Evolutionary conservation across 2,797 vertebrate species (phyloP).

Genomic region (Neopelma chrysocephalum): DNA sequence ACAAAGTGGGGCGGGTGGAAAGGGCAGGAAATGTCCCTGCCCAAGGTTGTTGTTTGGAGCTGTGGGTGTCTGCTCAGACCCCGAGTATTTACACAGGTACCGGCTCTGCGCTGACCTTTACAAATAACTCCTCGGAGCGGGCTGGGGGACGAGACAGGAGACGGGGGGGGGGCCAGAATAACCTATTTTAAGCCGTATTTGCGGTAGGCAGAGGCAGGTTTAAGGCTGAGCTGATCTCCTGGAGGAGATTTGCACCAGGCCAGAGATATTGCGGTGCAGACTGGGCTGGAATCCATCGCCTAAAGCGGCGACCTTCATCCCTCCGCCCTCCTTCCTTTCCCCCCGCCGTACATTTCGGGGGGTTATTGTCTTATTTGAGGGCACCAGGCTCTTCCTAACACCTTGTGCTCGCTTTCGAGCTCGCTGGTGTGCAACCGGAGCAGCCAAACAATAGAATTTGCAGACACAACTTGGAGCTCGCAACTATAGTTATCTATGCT

Average conservation of each 20-base stretch:
- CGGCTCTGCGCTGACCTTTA: neutral
- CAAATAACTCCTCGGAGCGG: neutral
- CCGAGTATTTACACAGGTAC: neutral
- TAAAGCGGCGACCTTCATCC: neutral
- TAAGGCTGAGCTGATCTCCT: neutral
- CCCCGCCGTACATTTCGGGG: neutral
- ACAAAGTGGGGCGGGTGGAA: neutral
- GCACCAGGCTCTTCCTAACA: conserved; percentile 32
- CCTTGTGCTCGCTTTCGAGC: conserved; percentile 26
- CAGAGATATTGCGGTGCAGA: neutral
- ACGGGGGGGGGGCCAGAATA: neutral
- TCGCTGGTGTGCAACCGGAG: neutral
- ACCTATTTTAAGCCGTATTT: neutral
- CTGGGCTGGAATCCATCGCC: conserved; percentile 8
- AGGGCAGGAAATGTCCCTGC: neutral
- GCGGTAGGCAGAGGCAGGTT: neutral
- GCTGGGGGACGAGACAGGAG: neutral
- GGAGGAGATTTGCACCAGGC: conserved; percentile 23
- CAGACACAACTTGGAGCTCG: conserved; percentile 39
- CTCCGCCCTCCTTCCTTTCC: accelerated
- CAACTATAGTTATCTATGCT: conserved; percentile 37
- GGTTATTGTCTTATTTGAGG: neutral
- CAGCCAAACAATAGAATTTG: neutral
- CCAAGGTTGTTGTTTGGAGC: neutral
- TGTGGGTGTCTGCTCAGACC: neutral